phyloP scores from a whole-genome alignment of 2,888 invertebrate genomes.

The Morpho helenor region DNA sequence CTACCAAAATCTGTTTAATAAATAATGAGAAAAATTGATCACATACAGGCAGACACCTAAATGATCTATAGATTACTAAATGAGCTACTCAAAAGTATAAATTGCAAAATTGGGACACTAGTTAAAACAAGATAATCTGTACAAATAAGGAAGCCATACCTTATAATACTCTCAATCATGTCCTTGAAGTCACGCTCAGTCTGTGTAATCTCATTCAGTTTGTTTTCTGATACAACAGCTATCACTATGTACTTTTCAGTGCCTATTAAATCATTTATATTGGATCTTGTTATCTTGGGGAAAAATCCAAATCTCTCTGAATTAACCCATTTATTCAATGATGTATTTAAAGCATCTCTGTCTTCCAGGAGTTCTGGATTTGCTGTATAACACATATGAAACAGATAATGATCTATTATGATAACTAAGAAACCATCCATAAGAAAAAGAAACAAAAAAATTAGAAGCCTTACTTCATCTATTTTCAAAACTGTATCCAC shows the following conservation, averaged over 20 bases:
- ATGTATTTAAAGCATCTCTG: conserved; percentile 76
- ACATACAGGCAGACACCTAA: too few species aligned
- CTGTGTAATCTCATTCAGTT: conserved; percentile 87
- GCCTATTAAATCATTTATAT: conserved; percentile 89
- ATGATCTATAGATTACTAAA: too few species aligned
- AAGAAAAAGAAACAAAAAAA: too few species aligned
- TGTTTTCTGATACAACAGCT: conserved; percentile 93
- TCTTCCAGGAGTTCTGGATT: conserved; percentile 44
- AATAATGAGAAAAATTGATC: too few species aligned
- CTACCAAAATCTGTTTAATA: too few species aligned
- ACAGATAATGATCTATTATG: too few species aligned
- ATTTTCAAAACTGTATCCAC: too few species aligned
- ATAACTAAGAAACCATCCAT: too few species aligned
- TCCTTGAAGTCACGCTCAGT: conserved; percentile 91
- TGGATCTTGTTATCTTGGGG: conserved; percentile 91
- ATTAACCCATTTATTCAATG: conserved; percentile 92
- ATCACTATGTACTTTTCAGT: conserved; percentile 93
- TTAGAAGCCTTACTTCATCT: too few species aligned
- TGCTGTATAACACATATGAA: conserved; percentile 33
- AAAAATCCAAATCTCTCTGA: conserved; percentile 93
- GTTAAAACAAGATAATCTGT: background rate
- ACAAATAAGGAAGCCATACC: conserved; percentile 42
- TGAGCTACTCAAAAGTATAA: too few species aligned
- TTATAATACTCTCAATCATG: conserved; percentile 90
- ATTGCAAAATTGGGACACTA: too few species aligned